Conservation (phyloP, 2,888 invertebrate species). For the Griposia aprilina region DNA sequence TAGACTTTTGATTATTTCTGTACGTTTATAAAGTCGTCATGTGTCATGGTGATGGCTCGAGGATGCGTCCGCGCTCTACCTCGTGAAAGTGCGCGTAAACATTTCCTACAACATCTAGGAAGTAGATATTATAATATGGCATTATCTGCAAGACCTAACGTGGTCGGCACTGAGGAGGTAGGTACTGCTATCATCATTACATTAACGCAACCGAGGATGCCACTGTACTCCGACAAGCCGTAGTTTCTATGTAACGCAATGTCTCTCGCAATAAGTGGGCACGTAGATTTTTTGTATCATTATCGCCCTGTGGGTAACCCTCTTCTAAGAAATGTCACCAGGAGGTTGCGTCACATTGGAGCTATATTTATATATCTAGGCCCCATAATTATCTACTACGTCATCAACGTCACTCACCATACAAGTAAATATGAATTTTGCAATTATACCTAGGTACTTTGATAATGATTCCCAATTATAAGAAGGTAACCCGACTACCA, state of each 20-base stretch:
- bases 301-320: constrained; percentile 33
- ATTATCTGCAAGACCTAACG: constrained; percentile 76
- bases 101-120: constrained; percentile 80
- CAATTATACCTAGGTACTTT: not conserved
- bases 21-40: constrained; percentile 51
- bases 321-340: constrained; percentile 33
- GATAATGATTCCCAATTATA: not conserved
- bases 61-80: constrained; percentile 64
- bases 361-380: constrained; percentile 3
- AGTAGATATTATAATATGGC: constrained; percentile 68
- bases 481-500: not conserved
- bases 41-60: constrained; percentile 51
- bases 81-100: constrained; percentile 78
- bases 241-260: constrained; percentile 64
- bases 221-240: constrained; percentile 66
- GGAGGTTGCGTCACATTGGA: constrained; percentile 35
- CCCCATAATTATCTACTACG: constrained; percentile 6
- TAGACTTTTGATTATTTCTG: constrained; percentile 42
- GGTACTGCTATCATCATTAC: constrained; percentile 75
- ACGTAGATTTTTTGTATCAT: constrained; percentile 46
- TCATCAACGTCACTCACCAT: not conserved
- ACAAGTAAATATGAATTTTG: constrained; percentile 6
- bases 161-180: constrained; percentile 56
- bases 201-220: constrained; percentile 75
- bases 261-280: constrained; percentile 51